Base-by-base conservation (phyloP, 2,888 invertebrate species). In the Cylindroiulus punctatus region DNA sequence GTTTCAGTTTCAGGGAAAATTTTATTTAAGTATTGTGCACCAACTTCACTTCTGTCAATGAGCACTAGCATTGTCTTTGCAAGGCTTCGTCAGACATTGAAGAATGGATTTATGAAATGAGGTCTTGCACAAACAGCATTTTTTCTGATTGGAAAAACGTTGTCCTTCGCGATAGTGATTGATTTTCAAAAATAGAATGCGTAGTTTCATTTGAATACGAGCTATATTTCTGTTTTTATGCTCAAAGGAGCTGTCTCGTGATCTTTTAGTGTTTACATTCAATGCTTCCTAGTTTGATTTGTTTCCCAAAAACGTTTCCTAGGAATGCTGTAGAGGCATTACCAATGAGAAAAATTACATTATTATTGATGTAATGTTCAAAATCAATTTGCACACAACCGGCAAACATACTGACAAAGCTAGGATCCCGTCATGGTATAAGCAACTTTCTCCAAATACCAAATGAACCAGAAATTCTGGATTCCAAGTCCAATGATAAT, bases 31-130 rank as follows among this genome's bases (percentile, higher is more conserved):
- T 12, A 47, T 47, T 47, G 47, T 10, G 47, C 10, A 47, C 47
- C 10, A n/a, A 52, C n/a, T 52, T 8, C 0, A 52, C 52, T 47
- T 12, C 8, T 40, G 44, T 44, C 14, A 52, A 12, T 44, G 52
- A 52, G n/a, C 4, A 52, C n/a, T 52, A 12, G 52, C 8, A 5
- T n/a, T 19, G n/a, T 52, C 14, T 52, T 52, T 52, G 44, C 8
- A 44, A 76, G 76, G 76, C 19, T 10, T 76, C 30, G 26, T n/a
- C 76, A 26, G n/a, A 81, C 14, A 14, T 30, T 81, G 32, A 36
- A 5, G 19, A 30, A 81, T 81, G 81, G 19, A 36, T 81, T 81
- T 81, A 81, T 81, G 32, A 81, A 26, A 81, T 30, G 30, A 81
- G 10, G 26, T 81, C 26, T 26, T 81, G 26, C 17, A 26, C 36